Percentiles rank a stretch among this genome's conserved stretches.
Conservation (phyloP, 2,113 vertebrate species). For the Vidua macroura region DNA sequence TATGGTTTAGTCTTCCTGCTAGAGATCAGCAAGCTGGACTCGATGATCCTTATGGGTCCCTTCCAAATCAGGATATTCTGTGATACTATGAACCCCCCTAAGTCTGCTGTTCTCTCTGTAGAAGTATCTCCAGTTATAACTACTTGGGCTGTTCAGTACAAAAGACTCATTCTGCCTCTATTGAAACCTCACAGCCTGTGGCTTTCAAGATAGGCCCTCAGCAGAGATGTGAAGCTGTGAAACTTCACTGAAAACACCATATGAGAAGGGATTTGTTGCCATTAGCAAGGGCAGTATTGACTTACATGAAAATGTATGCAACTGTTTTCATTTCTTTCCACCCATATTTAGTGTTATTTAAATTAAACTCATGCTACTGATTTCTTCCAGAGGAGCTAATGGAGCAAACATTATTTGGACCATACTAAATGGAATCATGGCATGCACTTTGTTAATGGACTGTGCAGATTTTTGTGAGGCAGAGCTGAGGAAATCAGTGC, state of each 20-base stretch:
- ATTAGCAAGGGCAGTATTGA: not conserved
- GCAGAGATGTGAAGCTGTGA: not conserved
- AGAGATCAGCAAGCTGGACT: not conserved
- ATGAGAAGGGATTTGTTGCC: not conserved
- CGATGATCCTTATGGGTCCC: accelerated
- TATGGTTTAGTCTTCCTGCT: not conserved
- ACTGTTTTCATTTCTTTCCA: not conserved
- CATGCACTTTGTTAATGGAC: not conserved
- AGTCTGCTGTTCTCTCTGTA: not conserved
- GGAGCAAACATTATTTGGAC: not conserved
- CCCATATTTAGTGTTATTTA: not conserved
- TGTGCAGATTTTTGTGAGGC: not conserved
- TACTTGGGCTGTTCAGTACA: too few species aligned
- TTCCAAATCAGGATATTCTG: not conserved
- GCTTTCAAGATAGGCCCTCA: not conserved
- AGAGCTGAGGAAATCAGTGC: not conserved
- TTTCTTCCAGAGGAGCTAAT: not conserved
- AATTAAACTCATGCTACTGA: not conserved
- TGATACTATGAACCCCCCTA: not conserved
- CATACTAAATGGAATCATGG: not conserved
- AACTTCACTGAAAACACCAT: not conserved
- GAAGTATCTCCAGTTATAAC: not conserved
- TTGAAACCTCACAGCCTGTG: not conserved
- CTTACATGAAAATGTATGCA: not conserved
- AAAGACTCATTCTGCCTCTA: accelerated